Evolutionary conservation across 2,888 invertebrate species (phyloP), one percentile per base, ranked within the genome.

Genomic region (Rhingia campestris): DNA sequence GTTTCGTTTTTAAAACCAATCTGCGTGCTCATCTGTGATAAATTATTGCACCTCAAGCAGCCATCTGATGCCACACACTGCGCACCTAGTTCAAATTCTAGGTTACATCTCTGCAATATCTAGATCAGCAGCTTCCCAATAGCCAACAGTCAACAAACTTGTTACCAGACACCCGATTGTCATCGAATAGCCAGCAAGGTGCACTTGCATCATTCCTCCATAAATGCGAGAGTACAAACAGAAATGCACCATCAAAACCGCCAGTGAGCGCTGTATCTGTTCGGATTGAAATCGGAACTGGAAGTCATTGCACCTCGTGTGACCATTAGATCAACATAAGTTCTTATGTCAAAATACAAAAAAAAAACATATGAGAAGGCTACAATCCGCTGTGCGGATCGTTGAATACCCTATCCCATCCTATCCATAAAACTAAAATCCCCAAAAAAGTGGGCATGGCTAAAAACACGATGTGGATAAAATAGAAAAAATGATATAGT

Each of bases 241-340:
- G 37, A 37, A 37, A 7, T 49, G 9, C 12, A 9, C 41, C 51
- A 66, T 33, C 56, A 67, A 12, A 54, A 53, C 49, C 32, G 35
- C 54, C 35, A 69, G 53, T 67, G 35, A 54, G 22, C 22, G n/a
- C 39, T 32, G 53, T 43, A 41, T 45, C 54, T 45, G 53, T 53
- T 72, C 12, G 64, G 51, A 56, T 70, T 59, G 30, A n/a, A 72
- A 58, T 70, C 69, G 43, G 69, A 74, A 61, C 74, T 81, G 22
- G 7, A 32, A 70, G 81, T 81, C 81, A 75, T 58, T 81, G 81
- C 69, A 58, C 75, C 32, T n/a, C n/a, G n/a, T n/a, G n/a, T n/a
- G n/a, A n/a, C n/a, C n/a, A n/a, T n/a, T n/a, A n/a, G n/a, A n/a
- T n/a, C n/a, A n/a, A n/a, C n/a, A n/a, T n/a, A n/a, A n/a, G n/a